These are phyloP conservation scores for Axinella damicornis DNA, from an alignment of 37 sponge, comb jelly and placozoan species.

Conservation along the genomic window DNA sequence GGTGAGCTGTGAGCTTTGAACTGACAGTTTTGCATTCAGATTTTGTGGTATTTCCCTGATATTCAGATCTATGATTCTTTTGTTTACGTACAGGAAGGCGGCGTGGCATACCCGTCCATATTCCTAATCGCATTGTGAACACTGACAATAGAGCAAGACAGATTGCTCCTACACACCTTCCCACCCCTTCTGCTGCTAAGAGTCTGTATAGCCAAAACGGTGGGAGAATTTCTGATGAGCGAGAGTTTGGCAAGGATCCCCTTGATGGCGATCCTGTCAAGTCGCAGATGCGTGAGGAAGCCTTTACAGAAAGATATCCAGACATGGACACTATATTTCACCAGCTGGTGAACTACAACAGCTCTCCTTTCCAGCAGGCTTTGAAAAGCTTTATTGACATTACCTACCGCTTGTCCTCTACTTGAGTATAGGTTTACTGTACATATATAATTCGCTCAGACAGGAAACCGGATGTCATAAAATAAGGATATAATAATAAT, in stretches of 20 bases:
- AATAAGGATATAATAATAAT: too few species aligned
- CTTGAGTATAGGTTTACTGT: too few species aligned
- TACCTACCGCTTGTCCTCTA: conserved; percentile 18
- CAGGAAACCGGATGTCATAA: too few species aligned
- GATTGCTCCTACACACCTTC: not conserved
- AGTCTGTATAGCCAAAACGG: not conserved
- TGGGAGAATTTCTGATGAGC: not conserved
- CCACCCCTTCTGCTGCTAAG: conserved; percentile 5
- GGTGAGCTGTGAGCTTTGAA: too few species aligned
- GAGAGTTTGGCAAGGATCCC: conserved; percentile 27
- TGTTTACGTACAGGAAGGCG: not conserved
- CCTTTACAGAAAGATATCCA: conserved; percentile 25
- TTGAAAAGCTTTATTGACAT: conserved; percentile 20
- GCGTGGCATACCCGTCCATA: not conserved
- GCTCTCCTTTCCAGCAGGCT: conserved; percentile 10
- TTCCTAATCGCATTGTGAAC: not conserved
- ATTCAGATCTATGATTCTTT: too few species aligned
- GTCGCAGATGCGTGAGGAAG: not conserved
- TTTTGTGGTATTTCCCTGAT: too few species aligned
- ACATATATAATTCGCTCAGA: too few species aligned
- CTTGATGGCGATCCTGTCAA: conserved; percentile 3
- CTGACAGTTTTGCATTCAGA: too few species aligned
- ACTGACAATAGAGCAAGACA: conserved; percentile 9
- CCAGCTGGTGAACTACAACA: conserved; percentile 29
- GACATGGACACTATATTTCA: conserved; percentile 45